A percentile compares a stretch with the other conserved stretches of the same genome.
Conservation (phyloP, 2,113 vertebrate genomes). For the Microtus richardsoni region DNA sequence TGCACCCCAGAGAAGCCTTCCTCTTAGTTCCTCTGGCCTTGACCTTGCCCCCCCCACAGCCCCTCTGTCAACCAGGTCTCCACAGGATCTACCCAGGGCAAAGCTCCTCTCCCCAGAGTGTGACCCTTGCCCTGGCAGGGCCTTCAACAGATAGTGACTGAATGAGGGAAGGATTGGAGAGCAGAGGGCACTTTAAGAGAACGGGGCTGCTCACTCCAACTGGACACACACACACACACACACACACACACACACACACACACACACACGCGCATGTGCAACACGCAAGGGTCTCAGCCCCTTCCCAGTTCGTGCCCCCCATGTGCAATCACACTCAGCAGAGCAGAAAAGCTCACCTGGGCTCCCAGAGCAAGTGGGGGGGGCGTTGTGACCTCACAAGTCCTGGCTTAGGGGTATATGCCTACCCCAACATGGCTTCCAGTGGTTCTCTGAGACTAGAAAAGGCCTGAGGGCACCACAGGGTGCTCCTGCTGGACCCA, state of each 20-base stretch:
- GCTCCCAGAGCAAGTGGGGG: background rate
- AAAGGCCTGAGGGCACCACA: accelerated
- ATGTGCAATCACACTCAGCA: accelerated
- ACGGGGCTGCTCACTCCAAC: accelerated
- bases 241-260: too few species aligned
- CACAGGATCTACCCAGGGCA: background rate
- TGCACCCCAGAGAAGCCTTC: background rate
- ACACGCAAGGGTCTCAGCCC: background rate
- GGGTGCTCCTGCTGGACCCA: background rate
- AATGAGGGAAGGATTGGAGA: background rate
- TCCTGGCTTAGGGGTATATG: background rate
- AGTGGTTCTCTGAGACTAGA: background rate
- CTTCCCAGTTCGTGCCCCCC: accelerated
- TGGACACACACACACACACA: too few species aligned
- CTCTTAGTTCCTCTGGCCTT: background rate
- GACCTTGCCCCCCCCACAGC: background rate
- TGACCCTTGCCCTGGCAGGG: background rate
- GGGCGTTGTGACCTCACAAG: background rate
- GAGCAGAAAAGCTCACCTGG: background rate
- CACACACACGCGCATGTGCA: accelerated
- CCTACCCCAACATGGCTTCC: background rate
- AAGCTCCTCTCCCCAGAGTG: background rate
- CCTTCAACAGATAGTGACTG: background rate
- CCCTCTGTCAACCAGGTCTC: background rate
- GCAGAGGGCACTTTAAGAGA: background rate